A percentile compares a stretch with the other conserved stretches of the same genome.
Evolutionary conservation across 2,113 vertebrate genomes (phyloP).

Genomic region (Mesitornis unicolor): DNA sequence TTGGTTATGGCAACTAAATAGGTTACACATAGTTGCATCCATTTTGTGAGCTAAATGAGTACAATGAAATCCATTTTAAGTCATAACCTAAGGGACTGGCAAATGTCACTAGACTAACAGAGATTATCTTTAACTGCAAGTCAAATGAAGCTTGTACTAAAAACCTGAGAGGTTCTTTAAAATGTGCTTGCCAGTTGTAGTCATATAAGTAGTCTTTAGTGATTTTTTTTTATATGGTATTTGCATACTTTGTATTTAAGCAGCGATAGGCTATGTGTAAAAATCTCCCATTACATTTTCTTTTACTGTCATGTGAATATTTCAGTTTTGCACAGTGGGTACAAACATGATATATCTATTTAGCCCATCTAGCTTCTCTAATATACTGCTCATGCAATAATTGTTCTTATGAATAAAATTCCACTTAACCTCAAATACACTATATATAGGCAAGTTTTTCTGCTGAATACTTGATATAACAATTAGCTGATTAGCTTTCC

Average conservation of each 20-base stretch:
- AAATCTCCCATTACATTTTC: background rate
- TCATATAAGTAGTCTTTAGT: background rate
- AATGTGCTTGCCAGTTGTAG: background rate
- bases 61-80: background rate
- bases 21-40: slow-evolving; percentile 17
- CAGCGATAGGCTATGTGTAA: background rate
- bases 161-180: background rate
- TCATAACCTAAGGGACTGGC: background rate
- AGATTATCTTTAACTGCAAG: background rate
- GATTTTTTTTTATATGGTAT: background rate
- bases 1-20: slow-evolving; percentile 2
- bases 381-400: background rate
- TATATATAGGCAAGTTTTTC: background rate
- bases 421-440: background rate
- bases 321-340: background rate
- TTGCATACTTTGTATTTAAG: slow-evolving; percentile 51
- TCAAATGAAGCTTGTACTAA: background rate
- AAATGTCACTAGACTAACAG: background rate
- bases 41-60: slow-evolving; percentile 56
- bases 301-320: background rate
- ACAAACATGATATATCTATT: background rate
- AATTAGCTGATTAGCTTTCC: background rate
- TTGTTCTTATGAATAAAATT: background rate
- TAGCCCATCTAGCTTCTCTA: background rate
- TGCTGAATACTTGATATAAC: background rate